A percentile compares a stretch with the other conserved stretches of the same genome.
Conservation (phyloP, 2,113 vertebrate species). For the Pongo pygmaeus region DNA sequence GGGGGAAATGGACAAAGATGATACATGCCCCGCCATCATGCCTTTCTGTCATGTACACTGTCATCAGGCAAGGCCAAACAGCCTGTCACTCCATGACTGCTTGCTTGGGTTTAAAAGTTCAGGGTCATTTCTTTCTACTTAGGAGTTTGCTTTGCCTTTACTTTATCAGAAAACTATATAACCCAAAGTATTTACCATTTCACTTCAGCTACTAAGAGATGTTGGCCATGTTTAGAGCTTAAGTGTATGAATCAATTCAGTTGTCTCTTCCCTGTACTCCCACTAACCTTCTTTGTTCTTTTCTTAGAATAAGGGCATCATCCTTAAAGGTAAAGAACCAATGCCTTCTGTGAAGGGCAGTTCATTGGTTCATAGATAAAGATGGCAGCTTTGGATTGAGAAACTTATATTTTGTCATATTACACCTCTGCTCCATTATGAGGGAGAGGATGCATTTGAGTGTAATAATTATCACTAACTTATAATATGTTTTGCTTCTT, state of each 20-base stretch:
- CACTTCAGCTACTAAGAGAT: neutral
- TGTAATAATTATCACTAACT: neutral
- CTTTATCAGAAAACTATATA: neutral
- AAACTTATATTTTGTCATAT: neutral
- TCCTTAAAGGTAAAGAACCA: neutral
- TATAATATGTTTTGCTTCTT: neutral
- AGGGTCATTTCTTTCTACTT: neutral
- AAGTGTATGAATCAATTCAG: neutral
- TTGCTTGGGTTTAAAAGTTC: neutral
- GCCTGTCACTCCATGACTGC: neutral
- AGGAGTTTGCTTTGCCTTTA: neutral
- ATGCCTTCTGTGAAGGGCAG: neutral
- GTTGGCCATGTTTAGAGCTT: neutral
- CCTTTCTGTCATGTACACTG: neutral
- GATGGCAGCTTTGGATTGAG: neutral
- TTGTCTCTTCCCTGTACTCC: neutral
- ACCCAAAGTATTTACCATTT: neutral
- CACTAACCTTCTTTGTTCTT: neutral
- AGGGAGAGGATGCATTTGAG: neutral
- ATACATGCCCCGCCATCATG: too few species aligned
- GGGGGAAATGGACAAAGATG: neutral
- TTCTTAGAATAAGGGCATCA: conserved; percentile 13
- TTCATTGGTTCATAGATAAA: neutral
- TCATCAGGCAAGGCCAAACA: neutral
- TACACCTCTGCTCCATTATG: neutral